Evolutionary conservation across 2,113 vertebrate species (phyloP).

Genomic region (Platycercus adscitus): DNA sequence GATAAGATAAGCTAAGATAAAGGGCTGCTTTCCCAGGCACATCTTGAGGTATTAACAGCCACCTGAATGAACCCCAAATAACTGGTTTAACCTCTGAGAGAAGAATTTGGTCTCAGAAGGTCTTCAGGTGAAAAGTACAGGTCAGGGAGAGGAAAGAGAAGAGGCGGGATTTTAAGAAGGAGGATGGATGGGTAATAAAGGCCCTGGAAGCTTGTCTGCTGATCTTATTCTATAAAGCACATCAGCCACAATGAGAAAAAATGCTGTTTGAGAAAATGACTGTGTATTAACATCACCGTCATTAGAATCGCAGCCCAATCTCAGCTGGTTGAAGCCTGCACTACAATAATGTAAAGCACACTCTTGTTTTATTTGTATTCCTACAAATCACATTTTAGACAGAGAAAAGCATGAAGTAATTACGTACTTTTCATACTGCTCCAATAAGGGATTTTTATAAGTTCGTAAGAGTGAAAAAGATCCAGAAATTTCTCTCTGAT

Average conservation of each 20-base stretch:
- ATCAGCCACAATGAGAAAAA: not conserved
- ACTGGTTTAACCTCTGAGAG: not conserved
- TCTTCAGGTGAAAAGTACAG: not conserved
- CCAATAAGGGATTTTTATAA: not conserved
- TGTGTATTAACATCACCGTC: not conserved
- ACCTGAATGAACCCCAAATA: not conserved
- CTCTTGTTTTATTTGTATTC: not conserved
- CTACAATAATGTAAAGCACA: not conserved
- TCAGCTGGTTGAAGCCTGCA: not conserved
- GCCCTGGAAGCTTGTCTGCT: not conserved
- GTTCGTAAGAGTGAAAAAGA: not conserved
- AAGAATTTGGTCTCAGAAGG: not conserved
- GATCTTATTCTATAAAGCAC: not conserved
- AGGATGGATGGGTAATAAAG: not conserved
- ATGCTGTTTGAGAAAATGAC: not conserved
- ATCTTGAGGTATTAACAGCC: not conserved
- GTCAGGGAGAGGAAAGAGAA: not conserved
- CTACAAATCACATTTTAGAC: not conserved
- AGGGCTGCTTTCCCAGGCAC: not conserved
- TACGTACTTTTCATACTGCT: not conserved
- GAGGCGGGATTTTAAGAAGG: not conserved
- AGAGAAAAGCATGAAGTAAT: not conserved
- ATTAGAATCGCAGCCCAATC: not conserved
- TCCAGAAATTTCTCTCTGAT: not conserved
- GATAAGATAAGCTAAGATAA: not conserved